Evolutionary conservation across 1,140 invertebrate genomes (phyloP).

Genomic region (Zaprionus camerounensis): DNA sequence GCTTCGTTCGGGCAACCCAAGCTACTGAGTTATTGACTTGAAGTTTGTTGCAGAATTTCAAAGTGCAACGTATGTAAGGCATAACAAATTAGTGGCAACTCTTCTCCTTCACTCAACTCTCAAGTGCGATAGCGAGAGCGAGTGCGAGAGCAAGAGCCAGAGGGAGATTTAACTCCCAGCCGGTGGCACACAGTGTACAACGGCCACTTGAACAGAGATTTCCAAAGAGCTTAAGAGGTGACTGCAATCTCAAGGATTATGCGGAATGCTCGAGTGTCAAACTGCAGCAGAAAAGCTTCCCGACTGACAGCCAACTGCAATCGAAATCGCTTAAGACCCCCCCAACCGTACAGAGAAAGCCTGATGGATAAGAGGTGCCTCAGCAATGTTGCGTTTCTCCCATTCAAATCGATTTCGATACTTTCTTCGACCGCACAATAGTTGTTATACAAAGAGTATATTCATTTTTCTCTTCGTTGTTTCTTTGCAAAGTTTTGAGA

Average conservation of each 20-base stretch:
- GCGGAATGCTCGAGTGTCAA: constrained; percentile 14
- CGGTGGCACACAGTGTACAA: constrained; percentile 4
- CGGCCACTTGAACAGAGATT: constrained; percentile 44
- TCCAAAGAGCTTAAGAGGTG: constrained; percentile 39
- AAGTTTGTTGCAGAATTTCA: constrained; percentile 81
- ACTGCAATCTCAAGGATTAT: constrained; percentile 17
- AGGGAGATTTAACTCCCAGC: not conserved
- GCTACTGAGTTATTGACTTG: constrained; percentile 79
- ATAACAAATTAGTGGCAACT: constrained; percentile 73
- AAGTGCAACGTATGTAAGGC: constrained; percentile 81
- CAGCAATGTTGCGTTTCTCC: not conserved
- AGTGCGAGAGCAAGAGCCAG: not conserved
- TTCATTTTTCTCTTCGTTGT: not conserved
- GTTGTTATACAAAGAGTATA: not conserved
- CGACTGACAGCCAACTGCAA: not conserved
- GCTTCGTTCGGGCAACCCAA: constrained; percentile 34
- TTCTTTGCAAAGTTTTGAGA: not conserved
- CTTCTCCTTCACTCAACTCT: constrained; percentile 1
- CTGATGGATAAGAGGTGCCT: not conserved
- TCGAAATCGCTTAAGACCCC: not conserved
- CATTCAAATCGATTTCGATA: not conserved
- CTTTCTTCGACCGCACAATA: not conserved
- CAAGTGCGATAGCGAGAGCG: not conserved
- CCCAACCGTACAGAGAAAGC: not conserved
- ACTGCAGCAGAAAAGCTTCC: constrained; percentile 5